Evolutionary conservation across 1,140 invertebrate species (phyloP), one percentile per base, ranked within the genome.

Genomic region (Trichonephila inaurata): DNA sequence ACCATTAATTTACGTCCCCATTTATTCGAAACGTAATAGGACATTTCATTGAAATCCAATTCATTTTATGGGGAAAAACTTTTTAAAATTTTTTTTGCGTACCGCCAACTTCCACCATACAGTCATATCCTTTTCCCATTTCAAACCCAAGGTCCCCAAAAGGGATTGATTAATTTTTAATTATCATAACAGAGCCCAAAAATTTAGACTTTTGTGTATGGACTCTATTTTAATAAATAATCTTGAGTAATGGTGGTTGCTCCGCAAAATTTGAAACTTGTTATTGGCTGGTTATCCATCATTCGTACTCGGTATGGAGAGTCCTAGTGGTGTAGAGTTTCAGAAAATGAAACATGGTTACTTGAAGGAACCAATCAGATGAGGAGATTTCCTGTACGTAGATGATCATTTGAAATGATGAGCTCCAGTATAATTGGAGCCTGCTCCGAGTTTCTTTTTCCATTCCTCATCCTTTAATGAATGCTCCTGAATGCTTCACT

Each of bases 101-200:
- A 51, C 3, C 33, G 4, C 33, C 33, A 40, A 40, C 33, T 2
- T 2, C 51, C 51, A 7, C 51, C 7, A 51, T 12, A 69, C 66
- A 69, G n/a, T 69, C 66, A 69, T 69, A 69, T 14, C 66, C 51
- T 8, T 51, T 8, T 51, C 10, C 51, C 51, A 10, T 51, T 51
- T 51, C 24, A 19, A 7, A 2, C 72, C 28, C 19, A 40, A 16
- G 33, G 16, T n/a, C n/a, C 16, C 14, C 0, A 14, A 77, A 14
- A 28, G 10, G 28, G 28, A 40, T 77, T 77, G 72, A 77, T 77
- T 77, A 77, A 77, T 77, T 77, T 33, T 77, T 77, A 77, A 77
- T 77, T 77, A 77, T 77, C 72, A 77, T 77, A 77, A 77, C 72
- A 77, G 72, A 77, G 72, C 40, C 72, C 72, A 77, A 77, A 77